A percentile compares a stretch with the other conserved stretches of the same genome.
Conservation (phyloP, 2,888 invertebrate genomes). For the Agrotis puta region DNA sequence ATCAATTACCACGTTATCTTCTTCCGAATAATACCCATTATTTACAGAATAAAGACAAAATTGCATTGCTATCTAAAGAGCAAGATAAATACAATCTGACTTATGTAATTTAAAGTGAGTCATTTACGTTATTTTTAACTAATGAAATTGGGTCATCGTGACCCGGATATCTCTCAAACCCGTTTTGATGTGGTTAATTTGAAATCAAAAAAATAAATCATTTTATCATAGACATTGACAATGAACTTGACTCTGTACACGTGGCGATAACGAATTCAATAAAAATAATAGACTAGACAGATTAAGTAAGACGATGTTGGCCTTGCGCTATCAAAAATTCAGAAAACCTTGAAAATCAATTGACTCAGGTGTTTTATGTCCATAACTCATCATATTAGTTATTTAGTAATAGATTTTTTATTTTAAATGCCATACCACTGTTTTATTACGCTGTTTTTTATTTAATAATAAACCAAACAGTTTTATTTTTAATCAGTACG, state of each 20-base stretch:
- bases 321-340: neutral
- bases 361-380: conserved; percentile 17
- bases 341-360: neutral
- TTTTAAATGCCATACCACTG: neutral
- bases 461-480: neutral
- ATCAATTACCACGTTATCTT: conserved; percentile 26
- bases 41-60: conserved; percentile 10
- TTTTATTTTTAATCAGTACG: neutral
- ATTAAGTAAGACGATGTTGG: neutral
- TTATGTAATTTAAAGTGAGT: conserved; percentile 7
- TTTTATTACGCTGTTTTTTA: neutral
- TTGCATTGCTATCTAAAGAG: conserved; percentile 2
- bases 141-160: conserved; percentile 9
- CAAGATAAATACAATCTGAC: conserved; percentile 5
- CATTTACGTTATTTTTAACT: neutral
- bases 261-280: conserved; percentile 7
- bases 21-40: conserved; percentile 5
- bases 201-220: neutral
- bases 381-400: neutral
- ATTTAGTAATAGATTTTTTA: neutral
- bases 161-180: neutral
- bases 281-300: neutral
- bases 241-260: conserved; percentile 24
- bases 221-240: conserved; percentile 13
- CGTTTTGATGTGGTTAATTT: neutral